These are phyloP conservation scores for Megastigmus dorsalis DNA, from an alignment of 2,888 invertebrate genomes.

Conservation along the genomic window DNA sequence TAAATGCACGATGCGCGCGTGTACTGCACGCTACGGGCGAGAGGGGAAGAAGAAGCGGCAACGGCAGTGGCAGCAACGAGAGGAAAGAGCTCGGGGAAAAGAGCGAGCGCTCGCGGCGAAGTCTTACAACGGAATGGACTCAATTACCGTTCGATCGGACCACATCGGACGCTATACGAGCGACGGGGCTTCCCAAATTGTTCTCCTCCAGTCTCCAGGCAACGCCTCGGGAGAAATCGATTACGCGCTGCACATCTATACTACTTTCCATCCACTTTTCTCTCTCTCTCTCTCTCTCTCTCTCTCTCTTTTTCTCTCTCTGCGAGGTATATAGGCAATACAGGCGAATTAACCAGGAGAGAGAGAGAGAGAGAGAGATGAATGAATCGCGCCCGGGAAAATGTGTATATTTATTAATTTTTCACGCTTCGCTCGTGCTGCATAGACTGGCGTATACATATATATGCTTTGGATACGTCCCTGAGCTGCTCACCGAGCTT, in stretches of 20 bases:
- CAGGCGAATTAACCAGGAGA: background rate
- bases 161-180: conserved; percentile 18
- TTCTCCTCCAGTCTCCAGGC: conserved; percentile 50
- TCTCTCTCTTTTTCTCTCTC: background rate
- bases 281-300: background rate
- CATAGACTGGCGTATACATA: no score
- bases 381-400: background rate
- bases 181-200: conserved; percentile 52
- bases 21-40: no score
- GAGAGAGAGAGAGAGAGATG: background rate
- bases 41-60: background rate
- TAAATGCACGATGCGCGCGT: no score
- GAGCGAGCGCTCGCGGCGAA: conserved; percentile 35
- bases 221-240: conserved; percentile 48
- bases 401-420: no score
- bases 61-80: no score
- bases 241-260: conserved; percentile 7
- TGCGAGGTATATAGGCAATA: background rate
- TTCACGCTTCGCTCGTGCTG: no score
- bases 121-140: conserved; percentile 52
- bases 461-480: no score
- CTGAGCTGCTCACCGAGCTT: no score
- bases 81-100: background rate
- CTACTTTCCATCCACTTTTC: conserved; percentile 5
- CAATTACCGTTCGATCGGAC: conserved; percentile 53